Conservation (phyloP, 2,113 vertebrate species). For the Gymnobelideus leadbeateri region DNA sequence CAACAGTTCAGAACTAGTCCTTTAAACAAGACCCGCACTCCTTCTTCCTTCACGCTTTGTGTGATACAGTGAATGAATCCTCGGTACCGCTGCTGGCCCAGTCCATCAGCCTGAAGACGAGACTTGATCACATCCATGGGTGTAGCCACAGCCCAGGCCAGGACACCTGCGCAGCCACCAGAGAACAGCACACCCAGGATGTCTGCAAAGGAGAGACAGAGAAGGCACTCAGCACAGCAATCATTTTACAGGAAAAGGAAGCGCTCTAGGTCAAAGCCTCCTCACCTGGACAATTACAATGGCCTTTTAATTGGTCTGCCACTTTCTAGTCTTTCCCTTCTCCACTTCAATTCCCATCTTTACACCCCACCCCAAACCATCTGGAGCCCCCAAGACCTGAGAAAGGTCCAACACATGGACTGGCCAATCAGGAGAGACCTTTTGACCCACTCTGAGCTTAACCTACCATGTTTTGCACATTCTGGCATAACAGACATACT, state of each 20-base stretch:
- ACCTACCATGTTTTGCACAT: too few relatives aligned
- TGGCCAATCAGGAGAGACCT: too few relatives aligned
- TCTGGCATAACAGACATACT: too few relatives aligned
- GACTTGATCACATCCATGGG: constrained; percentile 97
- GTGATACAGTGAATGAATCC: constrained; percentile 90
- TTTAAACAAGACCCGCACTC: constrained; percentile 89
- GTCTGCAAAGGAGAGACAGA: constrained; percentile 79
- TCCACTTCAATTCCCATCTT: neutral
- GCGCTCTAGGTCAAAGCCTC: neutral
- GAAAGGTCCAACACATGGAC: too few relatives aligned
- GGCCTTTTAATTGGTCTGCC: neutral
- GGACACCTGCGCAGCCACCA: constrained; percentile 90
- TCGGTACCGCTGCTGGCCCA: constrained; percentile 84
- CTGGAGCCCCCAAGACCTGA: too few relatives aligned
- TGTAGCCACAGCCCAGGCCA: constrained; percentile 91
- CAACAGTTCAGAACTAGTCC: constrained; percentile 92
- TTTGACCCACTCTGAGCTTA: too few relatives aligned
- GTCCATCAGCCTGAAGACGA: constrained; percentile 90
- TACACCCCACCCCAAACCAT: too few relatives aligned
- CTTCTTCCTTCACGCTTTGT: constrained; percentile 88
- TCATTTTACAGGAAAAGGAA: neutral
- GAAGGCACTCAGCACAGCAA: neutral
- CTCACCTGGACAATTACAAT: neutral
- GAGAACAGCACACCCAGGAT: constrained; percentile 89
- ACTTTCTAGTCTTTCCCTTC: neutral